Evolutionary conservation across 2,888 invertebrate genomes (phyloP).

Genomic region (Drosophila meridiana): DNA sequence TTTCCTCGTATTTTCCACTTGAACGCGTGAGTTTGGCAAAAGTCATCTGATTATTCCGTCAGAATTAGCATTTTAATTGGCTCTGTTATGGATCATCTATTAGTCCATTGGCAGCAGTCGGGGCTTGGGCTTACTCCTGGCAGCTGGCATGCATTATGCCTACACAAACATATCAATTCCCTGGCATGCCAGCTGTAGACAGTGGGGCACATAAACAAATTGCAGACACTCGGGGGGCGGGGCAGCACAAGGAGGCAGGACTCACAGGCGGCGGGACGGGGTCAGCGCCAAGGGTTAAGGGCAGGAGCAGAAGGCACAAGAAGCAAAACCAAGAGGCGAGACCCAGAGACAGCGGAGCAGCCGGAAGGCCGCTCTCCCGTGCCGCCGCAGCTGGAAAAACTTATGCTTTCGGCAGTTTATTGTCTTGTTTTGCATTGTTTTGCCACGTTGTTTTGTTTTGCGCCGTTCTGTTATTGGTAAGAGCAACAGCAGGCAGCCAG

Average conservation of each 20-base stretch:
- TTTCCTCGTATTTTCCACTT: not conserved
- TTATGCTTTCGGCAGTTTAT: conserved; percentile 76
- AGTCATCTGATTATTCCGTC: not conserved
- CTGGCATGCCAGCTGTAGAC: conserved; percentile 15
- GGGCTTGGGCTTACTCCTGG: not conserved
- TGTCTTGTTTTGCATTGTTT: conserved; percentile 70
- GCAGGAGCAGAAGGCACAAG: not conserved
- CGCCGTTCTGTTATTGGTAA: conserved; percentile 23
- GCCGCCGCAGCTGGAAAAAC: conserved; percentile 44
- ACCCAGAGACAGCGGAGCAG: not conserved
- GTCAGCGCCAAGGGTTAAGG: not conserved
- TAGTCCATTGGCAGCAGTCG: not conserved
- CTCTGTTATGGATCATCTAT: not conserved
- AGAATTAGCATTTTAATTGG: conserved; percentile 4
- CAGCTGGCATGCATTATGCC: conserved; percentile 16
- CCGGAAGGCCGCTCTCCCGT: not conserved
- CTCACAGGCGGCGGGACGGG: not conserved
- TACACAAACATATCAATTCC: conserved; percentile 4
- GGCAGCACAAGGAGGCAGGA: not conserved
- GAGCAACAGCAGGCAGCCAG: not conserved
- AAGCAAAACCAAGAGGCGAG: not conserved
- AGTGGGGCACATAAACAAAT: conserved; percentile 39
- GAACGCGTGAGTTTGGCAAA: not conserved
- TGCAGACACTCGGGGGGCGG: conserved; percentile 26
- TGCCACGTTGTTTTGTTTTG: conserved; percentile 26